Evolutionary conservation across 2,113 vertebrate species (phyloP).

Genomic region (Turdus rufiventris): DNA sequence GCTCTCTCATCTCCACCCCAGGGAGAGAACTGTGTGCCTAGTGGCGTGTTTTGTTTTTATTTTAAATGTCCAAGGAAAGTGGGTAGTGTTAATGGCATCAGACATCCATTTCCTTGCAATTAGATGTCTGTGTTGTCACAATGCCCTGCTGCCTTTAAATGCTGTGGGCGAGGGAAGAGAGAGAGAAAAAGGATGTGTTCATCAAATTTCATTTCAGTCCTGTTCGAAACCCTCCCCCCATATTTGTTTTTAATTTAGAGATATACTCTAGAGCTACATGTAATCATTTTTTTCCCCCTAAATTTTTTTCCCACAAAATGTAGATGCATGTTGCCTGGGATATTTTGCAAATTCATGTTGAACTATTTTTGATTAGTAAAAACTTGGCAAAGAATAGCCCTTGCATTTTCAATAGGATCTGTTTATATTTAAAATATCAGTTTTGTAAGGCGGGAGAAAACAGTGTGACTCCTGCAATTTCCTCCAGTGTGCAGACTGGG

Average conservation of each 20-base stretch:
- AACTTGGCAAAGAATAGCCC: background rate
- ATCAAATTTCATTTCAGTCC: slow-evolving; percentile 5
- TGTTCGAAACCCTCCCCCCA: background rate
- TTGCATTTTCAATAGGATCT: background rate
- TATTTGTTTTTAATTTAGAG: background rate
- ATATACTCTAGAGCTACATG: background rate
- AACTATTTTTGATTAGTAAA: background rate
- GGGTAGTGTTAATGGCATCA: slow-evolving; percentile 45
- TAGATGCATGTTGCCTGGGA: background rate
- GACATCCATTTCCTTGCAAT: slow-evolving; percentile 61
- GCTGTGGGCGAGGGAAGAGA: slow-evolving; percentile 3
- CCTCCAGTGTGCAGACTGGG: background rate
- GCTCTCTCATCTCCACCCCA: slow-evolving; percentile 40
- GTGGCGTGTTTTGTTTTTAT: slow-evolving; percentile 42
- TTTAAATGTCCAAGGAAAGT: slow-evolving; percentile 43
- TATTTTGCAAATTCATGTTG: background rate
- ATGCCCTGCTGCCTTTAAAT: slow-evolving; percentile 34
- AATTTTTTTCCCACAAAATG: background rate
- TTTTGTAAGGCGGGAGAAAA: background rate
- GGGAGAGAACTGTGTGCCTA: slow-evolving; percentile 48
- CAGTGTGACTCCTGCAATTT: background rate
- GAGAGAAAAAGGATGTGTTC: background rate
- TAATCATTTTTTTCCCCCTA: background rate
- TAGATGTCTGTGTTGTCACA: slow-evolving; percentile 54
- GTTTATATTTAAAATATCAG: background rate